Evolutionary conservation across 1,140 invertebrate species (phyloP), one percentile per base, ranked within the genome.

Genomic region (Papilio machaon): DNA sequence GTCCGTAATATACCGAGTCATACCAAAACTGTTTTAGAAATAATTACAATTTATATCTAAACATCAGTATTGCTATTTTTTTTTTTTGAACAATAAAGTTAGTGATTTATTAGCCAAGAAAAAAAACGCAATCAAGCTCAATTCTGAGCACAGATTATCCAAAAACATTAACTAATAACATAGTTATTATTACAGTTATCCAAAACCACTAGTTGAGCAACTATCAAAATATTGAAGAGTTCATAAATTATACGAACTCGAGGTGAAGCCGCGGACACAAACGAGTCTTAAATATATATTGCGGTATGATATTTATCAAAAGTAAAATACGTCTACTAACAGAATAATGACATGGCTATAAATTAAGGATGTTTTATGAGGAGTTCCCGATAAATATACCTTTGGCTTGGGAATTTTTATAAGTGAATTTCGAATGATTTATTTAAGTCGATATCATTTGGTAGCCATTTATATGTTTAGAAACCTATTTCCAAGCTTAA

Each of bases 271-370:
- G n/a, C 46, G 73, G 19, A 49, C 73, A 46, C 43, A 75, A 52
- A 75, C 73, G 73, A 75, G 73, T 75, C 73, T 75, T 75, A 75
- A 75, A 75, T 75, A 75, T 75, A 75, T 49, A 46, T 75, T 52
- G 11, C 6, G 43, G n/a, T 35, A 35, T 73, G 35, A 47, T 75
- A 52, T 75, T 75, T 46, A 75, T 75, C 73, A 46, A 75, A 52
- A 75, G 46, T 75, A 75, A 75, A 75, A 49, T 75, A 47, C n/a
- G 17, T 75, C 17, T 35, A 73, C 35, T 73, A 75, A 52, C 73
- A 75, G 73, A 15, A n/a, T 46, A 47, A 73, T 46, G 38, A 73
- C 43, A 73, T 47, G 73, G 73, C 38, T 43, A 73, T 73, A 73
- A 46, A 73, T 73, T 46, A 46, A 9, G n/a, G 15, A 73, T 47